phyloP scores from a whole-genome alignment of 2,797 vertebrate species.

The Hyperoplus lanceolatus region DNA sequence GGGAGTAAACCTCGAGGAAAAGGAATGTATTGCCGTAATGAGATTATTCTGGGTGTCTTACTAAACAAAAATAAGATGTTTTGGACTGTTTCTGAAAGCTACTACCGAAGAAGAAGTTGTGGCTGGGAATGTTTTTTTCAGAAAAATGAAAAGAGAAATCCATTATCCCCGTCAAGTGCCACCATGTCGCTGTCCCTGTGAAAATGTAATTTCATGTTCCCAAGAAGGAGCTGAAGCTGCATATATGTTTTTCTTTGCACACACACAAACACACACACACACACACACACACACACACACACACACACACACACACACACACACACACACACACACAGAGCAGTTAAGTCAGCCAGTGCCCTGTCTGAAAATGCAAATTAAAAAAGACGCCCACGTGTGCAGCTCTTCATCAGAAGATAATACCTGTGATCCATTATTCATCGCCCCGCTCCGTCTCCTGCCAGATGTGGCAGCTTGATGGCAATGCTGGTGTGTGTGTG shows the following conservation, averaged over 20 bases:
- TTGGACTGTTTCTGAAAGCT: conserved; percentile 16
- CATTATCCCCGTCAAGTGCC: conserved; percentile 25
- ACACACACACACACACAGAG: conserved; percentile 5
- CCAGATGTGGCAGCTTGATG: conserved; percentile 27
- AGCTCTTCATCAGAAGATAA: conserved; percentile 65
- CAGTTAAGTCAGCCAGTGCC: conserved; percentile 18
- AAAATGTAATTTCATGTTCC: conserved; percentile 29
- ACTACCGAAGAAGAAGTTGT: neutral
- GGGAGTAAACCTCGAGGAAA: conserved; percentile 11
- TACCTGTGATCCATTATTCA: conserved; percentile 71
- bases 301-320: conserved; percentile 19
- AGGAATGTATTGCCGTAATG: conserved; percentile 12
- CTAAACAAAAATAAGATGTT: conserved; percentile 30
- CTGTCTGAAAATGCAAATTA: conserved; percentile 35
- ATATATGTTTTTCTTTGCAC: neutral
- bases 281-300: conserved; percentile 17
- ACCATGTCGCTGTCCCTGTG: conserved; percentile 11
- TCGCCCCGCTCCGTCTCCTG: conserved; percentile 33
- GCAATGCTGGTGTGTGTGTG: conserved; percentile 25
- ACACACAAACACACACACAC: conserved; percentile 15
- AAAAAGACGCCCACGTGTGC: conserved; percentile 44
- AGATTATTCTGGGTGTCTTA: conserved; percentile 27
- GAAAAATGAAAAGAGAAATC: conserved; percentile 19
- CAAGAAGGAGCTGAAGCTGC: neutral
- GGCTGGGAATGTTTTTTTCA: conserved; percentile 6